These are phyloP conservation scores for Metaphire vulgaris DNA, from an alignment of 1,140 invertebrate species.

Conservation along the genomic window DNA sequence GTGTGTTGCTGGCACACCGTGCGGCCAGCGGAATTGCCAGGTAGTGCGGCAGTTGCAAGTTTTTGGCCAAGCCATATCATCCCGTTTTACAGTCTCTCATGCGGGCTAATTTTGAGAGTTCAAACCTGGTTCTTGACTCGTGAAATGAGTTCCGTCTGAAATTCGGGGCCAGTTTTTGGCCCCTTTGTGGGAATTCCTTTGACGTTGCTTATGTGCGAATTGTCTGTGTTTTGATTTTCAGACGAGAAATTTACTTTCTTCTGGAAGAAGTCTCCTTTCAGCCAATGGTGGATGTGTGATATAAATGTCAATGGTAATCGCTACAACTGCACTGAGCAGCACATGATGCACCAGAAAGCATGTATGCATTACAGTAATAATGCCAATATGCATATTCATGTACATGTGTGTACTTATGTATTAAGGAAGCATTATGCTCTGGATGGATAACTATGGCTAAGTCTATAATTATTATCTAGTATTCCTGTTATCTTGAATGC, in stretches of 20 bases:
- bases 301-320: slow-evolving; percentile 35
- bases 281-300: slow-evolving; percentile 35
- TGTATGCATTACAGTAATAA: too few relatives aligned
- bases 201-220: background rate
- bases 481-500: too few relatives aligned
- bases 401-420: too few relatives aligned
- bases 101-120: background rate
- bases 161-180: too few relatives aligned
- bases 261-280: slow-evolving; percentile 37
- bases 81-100: background rate
- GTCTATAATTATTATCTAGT: too few relatives aligned
- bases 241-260: slow-evolving; percentile 32
- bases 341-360: slow-evolving; percentile 49
- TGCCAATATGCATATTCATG: too few relatives aligned
- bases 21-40: background rate
- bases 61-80: background rate
- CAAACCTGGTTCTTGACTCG: too few relatives aligned
- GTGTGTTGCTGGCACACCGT: background rate
- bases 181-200: too few relatives aligned
- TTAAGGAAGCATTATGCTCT: too few relatives aligned
- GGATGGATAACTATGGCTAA: too few relatives aligned
- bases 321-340: slow-evolving; percentile 44
- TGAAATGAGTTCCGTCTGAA: background rate
- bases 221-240: background rate
- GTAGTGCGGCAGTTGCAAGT: background rate